Evolutionary conservation across 2,888 invertebrate species (phyloP).

Genomic region (Eupithecia exiguata): DNA sequence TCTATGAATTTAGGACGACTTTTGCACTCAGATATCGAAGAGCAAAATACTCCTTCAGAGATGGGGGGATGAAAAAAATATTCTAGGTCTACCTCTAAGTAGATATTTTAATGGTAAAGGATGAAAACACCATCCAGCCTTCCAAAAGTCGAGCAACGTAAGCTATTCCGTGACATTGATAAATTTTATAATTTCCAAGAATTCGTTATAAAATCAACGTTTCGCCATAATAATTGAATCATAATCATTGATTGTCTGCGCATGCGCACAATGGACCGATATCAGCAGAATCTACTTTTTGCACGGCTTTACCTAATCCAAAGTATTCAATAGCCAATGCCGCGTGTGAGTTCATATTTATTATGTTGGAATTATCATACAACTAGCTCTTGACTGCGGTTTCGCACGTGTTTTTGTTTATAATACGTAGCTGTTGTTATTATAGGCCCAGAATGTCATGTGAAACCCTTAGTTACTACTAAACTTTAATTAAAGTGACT

Average conservation of each 20-base stretch:
- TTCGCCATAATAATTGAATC: constrained; percentile 36
- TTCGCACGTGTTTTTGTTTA: neutral
- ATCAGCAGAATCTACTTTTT: constrained; percentile 59
- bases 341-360: constrained; percentile 37
- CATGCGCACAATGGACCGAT: constrained; percentile 59
- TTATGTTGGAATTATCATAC: constrained; percentile 8
- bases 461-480: too few relatives aligned
- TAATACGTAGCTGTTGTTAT: too few relatives aligned
- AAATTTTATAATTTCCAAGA: constrained; percentile 5
- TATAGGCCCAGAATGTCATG: too few relatives aligned
- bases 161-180: constrained; percentile 18
- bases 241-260: constrained; percentile 36
- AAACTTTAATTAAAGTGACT: too few relatives aligned
- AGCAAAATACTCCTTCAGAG: too few relatives aligned
- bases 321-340: constrained; percentile 65
- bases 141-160: neutral
- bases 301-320: constrained; percentile 43
- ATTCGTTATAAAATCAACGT: constrained; percentile 21
- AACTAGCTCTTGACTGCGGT: neutral
- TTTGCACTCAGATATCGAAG: too few relatives aligned
- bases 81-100: too few relatives aligned
- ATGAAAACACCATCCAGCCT: neutral
- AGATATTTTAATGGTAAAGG: neutral
- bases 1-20: too few relatives aligned
- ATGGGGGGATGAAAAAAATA: too few relatives aligned